A percentile compares a stretch with the other conserved stretches of the same genome.
These are phyloP conservation scores for Apotomis betuletana DNA, from an alignment of 2,888 invertebrate genomes.

Conservation along the genomic window DNA sequence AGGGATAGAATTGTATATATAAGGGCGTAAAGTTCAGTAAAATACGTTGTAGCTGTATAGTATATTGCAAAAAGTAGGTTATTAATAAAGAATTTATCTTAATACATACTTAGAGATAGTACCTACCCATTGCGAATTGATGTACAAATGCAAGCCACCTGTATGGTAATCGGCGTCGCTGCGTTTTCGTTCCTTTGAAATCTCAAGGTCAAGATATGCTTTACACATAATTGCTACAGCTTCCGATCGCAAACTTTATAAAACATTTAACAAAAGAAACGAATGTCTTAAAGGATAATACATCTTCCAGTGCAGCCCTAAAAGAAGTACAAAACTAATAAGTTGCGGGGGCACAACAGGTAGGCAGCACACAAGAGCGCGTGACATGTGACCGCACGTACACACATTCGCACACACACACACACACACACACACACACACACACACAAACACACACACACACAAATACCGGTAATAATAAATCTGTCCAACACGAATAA, in stretches of 20 bases:
- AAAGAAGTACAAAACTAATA: conserved; percentile 72
- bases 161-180: neutral
- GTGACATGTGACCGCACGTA: conserved; percentile 77
- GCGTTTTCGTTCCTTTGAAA: conserved; percentile 6
- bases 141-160: neutral
- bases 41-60: too few relatives aligned
- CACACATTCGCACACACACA: conserved; percentile 42
- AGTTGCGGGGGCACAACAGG: conserved; percentile 77
- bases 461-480: conserved; percentile 63
- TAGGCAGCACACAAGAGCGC: conserved; percentile 70
- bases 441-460: conserved; percentile 54
- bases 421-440: conserved; percentile 30
- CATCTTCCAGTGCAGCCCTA: conserved; percentile 68
- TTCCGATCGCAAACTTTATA: conserved; percentile 52
- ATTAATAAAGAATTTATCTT: too few relatives aligned
- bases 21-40: too few relatives aligned
- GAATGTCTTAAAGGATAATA: conserved; percentile 62
- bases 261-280: conserved; percentile 58
- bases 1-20: neutral
- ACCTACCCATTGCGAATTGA: neutral
- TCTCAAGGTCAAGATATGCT: conserved; percentile 45
- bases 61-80: too few relatives aligned
- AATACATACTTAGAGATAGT: neutral
- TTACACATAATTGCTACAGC: conserved; percentile 51
- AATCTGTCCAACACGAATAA: conserved; percentile 77